Conservation (phyloP, 2,888 invertebrate species). For the Pseudoips prasinana region DNA sequence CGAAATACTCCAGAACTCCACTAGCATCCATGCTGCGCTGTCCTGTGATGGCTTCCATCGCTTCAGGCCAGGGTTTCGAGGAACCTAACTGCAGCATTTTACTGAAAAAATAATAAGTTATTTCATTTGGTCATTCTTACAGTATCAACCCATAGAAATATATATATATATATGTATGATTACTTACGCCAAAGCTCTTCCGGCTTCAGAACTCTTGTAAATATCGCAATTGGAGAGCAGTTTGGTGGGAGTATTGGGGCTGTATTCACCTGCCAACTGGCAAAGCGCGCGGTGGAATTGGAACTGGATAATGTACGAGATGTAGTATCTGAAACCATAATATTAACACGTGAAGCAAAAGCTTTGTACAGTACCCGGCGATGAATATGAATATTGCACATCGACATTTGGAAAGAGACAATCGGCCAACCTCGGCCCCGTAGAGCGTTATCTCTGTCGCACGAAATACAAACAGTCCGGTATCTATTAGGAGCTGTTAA, state of each 20-base stretch:
- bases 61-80: constrained; percentile 87
- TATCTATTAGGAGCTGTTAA: too few species aligned
- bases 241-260: constrained; percentile 81
- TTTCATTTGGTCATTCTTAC: too few species aligned
- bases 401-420: too few species aligned
- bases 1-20: constrained; percentile 87
- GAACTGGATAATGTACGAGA: constrained; percentile 91
- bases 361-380: too few species aligned
- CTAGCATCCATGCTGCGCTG: constrained; percentile 85
- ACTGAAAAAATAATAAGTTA: constrained; percentile 57
- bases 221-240: constrained; percentile 90
- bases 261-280: constrained; percentile 86
- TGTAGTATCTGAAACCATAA: constrained; percentile 85
- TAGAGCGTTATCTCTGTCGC: too few species aligned
- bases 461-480: too few species aligned
- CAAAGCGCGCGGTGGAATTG: constrained; percentile 91
- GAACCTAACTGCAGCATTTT: constrained; percentile 84
- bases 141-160: too few species aligned
- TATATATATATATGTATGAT: too few species aligned
- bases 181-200: constrained; percentile 81
- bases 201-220: constrained; percentile 86
- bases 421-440: too few species aligned
- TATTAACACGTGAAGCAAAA: too few species aligned
- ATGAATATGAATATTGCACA: too few species aligned
- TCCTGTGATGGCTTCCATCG: constrained; percentile 87